Base-by-base conservation (phyloP, 53 echinoderm and acorn worm species). In the Echinometra lucunter region DNA sequence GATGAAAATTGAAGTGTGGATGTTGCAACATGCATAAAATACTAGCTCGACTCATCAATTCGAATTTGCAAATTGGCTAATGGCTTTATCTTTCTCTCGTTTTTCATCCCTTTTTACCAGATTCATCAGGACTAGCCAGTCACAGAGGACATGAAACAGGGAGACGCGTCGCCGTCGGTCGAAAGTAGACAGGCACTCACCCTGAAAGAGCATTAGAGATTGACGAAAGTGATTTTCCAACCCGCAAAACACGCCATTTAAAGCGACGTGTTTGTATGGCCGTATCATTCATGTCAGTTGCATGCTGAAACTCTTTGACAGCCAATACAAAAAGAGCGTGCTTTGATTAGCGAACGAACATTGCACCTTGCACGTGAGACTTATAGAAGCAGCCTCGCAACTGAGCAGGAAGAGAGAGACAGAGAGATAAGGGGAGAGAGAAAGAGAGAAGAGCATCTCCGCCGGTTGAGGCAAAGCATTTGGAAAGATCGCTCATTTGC, bases 211-310 rank as follows among this genome's bases (percentile, higher is more conserved):
- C 85, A 85, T 85, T 85, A 47, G 32, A 49, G 85, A 85, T 85
- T 85, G 85, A 85, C 16, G 53, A 85, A 78, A 85, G 85, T 53
- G 85, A 85, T 85, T 85, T 85, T 85, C n/a, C 4, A n/a, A 85
- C 25, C 27, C 85, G 53, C 28, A 11, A 78, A 38, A 42, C 38
- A 19, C 85, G 85, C 49, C 49, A 85, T 49, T 85, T 6, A 25
- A 85, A 13, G 40, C 45, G 49, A 18, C 44, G 74, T 23, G 17
- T 81, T 81, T 81, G 85, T 8, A n/a, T 49, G 2, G 11, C 9
- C n/a, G 21, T 30, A 85, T 85, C 85, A 85, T 85, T 85, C 85
- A 85, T 85, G 81, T 44, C 4, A 44, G 40, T 6, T 42, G 81
- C 81, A 81, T 42, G 81, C 44, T 81, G 44, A 44, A 44, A 81